These are phyloP conservation scores for Galaxea fascicularis DNA, from an alignment of 92 coral and sea anemone species.

Conservation along the genomic window DNA sequence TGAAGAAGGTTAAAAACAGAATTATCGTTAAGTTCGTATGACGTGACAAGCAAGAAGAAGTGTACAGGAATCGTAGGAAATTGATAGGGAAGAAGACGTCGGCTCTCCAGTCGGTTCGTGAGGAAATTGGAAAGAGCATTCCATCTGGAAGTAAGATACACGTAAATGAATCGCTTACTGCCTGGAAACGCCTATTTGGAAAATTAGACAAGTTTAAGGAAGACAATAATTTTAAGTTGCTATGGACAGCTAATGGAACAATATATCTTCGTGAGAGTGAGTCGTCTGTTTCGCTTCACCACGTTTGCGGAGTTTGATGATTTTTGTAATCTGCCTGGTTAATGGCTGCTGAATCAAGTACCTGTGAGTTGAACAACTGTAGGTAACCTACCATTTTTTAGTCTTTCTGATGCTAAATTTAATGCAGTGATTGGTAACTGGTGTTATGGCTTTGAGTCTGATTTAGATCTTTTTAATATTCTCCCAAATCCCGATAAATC, in stretches of 20 bases:
- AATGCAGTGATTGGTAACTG: constrained; percentile 26
- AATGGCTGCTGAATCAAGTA: constrained; percentile 3
- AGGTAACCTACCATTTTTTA: constrained; percentile 25
- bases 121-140: background rate
- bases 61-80: constrained; percentile 30
- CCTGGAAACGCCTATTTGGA: constrained; percentile 50
- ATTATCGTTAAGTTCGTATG: constrained; percentile 64
- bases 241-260: constrained; percentile 58
- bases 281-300: constrained; percentile 22
- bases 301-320: constrained; percentile 38
- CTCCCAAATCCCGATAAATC: constrained; percentile 63
- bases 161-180: constrained; percentile 59
- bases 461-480: constrained; percentile 54
- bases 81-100: constrained; percentile 1
- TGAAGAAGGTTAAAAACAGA: constrained; percentile 56
- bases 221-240: constrained; percentile 37
- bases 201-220: constrained; percentile 42
- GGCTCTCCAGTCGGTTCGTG: constrained; percentile 28
- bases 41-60: constrained; percentile 42
- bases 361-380: background rate
- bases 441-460: constrained; percentile 21
- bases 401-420: constrained; percentile 35
- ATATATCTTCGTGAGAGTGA: constrained; percentile 42
- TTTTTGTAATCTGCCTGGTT: constrained; percentile 15
- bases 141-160: constrained; percentile 17